A percentile compares a stretch with the other conserved stretches of the same genome.
phyloP scores from a whole-genome alignment of 1,140 invertebrate genomes.

The Phortica variegata region DNA sequence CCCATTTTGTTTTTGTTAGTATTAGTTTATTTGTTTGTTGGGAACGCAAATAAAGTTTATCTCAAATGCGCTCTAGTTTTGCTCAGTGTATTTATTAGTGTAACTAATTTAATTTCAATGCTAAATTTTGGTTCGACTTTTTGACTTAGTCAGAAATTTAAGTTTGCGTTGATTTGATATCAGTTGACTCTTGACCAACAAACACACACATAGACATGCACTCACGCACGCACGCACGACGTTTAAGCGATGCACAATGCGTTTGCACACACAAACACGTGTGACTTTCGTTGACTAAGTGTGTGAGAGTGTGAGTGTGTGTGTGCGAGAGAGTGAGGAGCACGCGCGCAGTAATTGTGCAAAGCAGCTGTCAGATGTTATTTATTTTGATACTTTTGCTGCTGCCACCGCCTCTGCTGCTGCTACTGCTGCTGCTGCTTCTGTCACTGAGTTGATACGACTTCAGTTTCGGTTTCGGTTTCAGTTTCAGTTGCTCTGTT shows the following conservation, averaged over 20 bases:
- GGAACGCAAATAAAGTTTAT: too few relatives aligned
- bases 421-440: not conserved
- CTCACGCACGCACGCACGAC: not conserved
- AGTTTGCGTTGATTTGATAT: too few relatives aligned
- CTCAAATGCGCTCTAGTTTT: too few relatives aligned
- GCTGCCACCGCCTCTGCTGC: conserved; percentile 5
- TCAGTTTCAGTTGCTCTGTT: not conserved
- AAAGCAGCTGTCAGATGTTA: conserved; percentile 55
- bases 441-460: too few relatives aligned
- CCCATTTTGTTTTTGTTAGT: conserved; percentile 60
- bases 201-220: not conserved
- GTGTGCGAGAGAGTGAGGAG: not conserved
- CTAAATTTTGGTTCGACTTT: conserved; percentile 9
- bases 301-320: not conserved
- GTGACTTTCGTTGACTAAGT: not conserved
- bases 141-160: not conserved
- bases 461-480: too few relatives aligned
- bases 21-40: conserved; percentile 10
- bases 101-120: conserved; percentile 16
- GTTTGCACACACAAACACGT: not conserved
- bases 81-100: not conserved
- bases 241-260: not conserved
- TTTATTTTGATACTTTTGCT: conserved; percentile 51
- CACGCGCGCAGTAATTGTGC: conserved; percentile 12
- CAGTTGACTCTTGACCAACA: not conserved